Evolutionary conservation across 2,888 invertebrate genomes (phyloP).

Genomic region (Athetis lepigone): DNA sequence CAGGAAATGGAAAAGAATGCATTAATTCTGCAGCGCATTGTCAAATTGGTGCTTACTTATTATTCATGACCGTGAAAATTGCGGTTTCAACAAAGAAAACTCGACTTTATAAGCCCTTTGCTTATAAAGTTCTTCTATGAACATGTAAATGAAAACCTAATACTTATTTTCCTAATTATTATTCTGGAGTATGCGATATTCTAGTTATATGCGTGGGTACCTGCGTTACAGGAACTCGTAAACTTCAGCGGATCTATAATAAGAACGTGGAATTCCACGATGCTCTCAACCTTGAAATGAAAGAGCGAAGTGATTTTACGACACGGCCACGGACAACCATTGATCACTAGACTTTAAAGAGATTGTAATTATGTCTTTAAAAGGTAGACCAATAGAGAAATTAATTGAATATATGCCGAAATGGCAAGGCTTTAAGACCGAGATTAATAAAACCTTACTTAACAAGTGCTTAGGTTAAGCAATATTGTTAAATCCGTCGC

Average conservation of each 20-base stretch:
- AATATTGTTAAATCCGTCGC: too few species aligned
- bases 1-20: conserved; percentile 37
- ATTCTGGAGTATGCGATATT: conserved; percentile 13
- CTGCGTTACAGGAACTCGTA: conserved; percentile 55
- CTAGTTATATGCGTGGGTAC: conserved; percentile 17
- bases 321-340: conserved; percentile 20
- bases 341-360: conserved; percentile 7
- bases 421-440: too few species aligned
- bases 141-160: not conserved
- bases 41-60: conserved; percentile 11
- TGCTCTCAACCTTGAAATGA: conserved; percentile 66
- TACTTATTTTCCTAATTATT: not conserved
- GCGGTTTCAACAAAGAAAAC: not conserved
- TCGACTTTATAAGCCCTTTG: not conserved
- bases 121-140: too few species aligned
- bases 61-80: conserved; percentile 26
- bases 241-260: conserved; percentile 66
- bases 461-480: too few species aligned
- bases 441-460: too few species aligned
- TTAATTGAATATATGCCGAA: not conserved
- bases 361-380: not conserved
- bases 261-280: conserved; percentile 67
- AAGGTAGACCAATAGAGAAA: not conserved
- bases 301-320: conserved; percentile 49
- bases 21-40: conserved; percentile 8